Percentiles rank a stretch among this genome's conserved stretches.
Evolutionary conservation across 2,797 vertebrate species (phyloP).

Genomic region (Fundulus diaphanus): DNA sequence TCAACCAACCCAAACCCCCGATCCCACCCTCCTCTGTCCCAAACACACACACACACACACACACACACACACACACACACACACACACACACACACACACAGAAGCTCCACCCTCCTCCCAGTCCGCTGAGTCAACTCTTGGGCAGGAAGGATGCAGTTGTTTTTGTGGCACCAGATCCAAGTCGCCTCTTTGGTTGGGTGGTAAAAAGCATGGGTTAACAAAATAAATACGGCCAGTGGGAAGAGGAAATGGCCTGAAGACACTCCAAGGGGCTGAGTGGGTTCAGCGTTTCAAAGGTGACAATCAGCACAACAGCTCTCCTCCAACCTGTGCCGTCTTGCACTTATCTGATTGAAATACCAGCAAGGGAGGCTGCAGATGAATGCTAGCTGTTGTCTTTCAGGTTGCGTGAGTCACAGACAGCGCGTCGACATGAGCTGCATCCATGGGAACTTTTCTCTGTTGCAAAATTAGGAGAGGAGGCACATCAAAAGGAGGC

Average conservation of each 20-base stretch:
- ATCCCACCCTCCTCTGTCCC: constrained; percentile 1
- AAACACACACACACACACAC: constrained; percentile 10
- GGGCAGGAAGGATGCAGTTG: constrained; percentile 84
- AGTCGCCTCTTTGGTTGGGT: constrained; percentile 26
- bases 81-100: constrained; percentile 5
- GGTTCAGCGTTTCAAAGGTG: background rate
- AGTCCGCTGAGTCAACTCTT: constrained; percentile 79
- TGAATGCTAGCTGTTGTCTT: constrained; percentile 29
- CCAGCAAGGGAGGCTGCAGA: constrained; percentile 16
- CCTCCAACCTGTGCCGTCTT: constrained; percentile 55
- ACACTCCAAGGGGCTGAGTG: background rate
- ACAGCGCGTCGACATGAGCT: background rate
- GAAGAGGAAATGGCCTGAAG: constrained; percentile 51
- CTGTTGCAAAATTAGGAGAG: constrained; percentile 9
- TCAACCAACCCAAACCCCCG: constrained; percentile 48
- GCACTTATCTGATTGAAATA: constrained; percentile 55
- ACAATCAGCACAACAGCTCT: constrained; percentile 38
- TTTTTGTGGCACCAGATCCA: constrained; percentile 65
- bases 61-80: background rate
- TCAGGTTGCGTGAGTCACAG: constrained; percentile 35
- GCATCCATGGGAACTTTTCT: constrained; percentile 15
- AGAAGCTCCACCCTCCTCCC: constrained; percentile 39
- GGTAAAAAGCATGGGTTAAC: constrained; percentile 36
- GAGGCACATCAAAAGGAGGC: background rate
- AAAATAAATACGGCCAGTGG: constrained; percentile 33